Evolutionary conservation across 2,888 invertebrate genomes (phyloP).

Genomic region (Phengaris arion): DNA sequence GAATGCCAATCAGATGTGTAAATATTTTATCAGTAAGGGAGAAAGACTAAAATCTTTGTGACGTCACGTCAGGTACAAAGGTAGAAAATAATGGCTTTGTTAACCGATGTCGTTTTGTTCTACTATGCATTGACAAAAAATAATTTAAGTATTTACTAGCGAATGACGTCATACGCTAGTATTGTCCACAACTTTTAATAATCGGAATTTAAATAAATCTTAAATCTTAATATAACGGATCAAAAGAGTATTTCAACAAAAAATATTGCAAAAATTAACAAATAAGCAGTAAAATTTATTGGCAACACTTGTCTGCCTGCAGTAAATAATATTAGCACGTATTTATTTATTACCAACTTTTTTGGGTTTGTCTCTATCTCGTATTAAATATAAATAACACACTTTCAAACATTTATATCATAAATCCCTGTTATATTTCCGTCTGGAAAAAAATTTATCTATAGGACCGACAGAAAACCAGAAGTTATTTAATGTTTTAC

Average conservation of each 20-base stretch:
- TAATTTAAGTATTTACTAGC: not conserved
- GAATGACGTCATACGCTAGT: not conserved
- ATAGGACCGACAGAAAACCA: not conserved
- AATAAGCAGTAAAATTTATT: not conserved
- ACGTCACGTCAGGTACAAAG: conserved; percentile 24
- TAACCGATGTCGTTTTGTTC: not conserved
- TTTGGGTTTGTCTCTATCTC: not conserved
- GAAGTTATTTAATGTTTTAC: not conserved
- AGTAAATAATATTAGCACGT: not conserved
- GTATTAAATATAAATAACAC: not conserved
- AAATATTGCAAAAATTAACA: too few relatives aligned
- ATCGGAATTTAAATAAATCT: not conserved
- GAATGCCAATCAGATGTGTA: too few relatives aligned
- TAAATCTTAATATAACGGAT: too few relatives aligned
- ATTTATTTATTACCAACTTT: not conserved
- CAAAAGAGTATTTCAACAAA: too few relatives aligned
- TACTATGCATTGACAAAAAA: too few relatives aligned
- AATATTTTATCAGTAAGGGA: too few relatives aligned
- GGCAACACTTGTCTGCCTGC: not conserved
- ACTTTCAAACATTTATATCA: not conserved
- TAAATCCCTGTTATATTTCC: not conserved
- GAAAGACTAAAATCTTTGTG: conserved; percentile 13
- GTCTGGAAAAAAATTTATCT: not conserved
- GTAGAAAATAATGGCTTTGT: not conserved
- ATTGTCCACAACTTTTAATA: not conserved